Conservation (phyloP, 2,797 vertebrate genomes). For the Intellagama lesueurii region DNA sequence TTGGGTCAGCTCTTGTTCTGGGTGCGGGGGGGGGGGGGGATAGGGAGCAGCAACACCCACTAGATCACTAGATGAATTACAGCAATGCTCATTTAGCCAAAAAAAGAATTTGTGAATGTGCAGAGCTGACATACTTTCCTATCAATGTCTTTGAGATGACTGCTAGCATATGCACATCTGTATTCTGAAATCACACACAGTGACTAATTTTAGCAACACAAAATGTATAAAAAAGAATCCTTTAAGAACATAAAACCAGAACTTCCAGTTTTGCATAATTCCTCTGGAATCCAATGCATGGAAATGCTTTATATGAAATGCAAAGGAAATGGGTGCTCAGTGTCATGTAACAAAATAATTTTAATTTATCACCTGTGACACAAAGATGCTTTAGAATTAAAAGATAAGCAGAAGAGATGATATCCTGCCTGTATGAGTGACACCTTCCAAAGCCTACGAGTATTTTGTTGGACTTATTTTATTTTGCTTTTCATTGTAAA, state of each 20-base stretch:
- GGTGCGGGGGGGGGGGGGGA: neutral
- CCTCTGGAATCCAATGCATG: constrained; percentile 53
- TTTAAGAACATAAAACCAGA: constrained; percentile 54
- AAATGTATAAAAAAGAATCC: neutral
- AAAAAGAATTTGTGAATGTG: neutral
- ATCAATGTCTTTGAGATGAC: neutral
- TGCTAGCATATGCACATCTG: neutral
- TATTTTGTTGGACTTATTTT: constrained; percentile 34
- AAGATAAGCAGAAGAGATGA: constrained; percentile 53
- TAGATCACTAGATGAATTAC: neutral
- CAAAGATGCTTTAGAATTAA: constrained; percentile 69
- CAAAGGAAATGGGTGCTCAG: constrained; percentile 62
- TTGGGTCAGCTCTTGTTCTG: no score
- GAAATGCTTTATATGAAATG: constrained; percentile 66
- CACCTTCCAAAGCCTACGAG: constrained; percentile 52
- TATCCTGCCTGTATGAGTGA: constrained; percentile 49
- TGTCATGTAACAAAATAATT: constrained; percentile 66
- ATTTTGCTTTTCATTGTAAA: constrained; percentile 25
- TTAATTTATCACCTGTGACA: constrained; percentile 72
- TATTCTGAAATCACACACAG: constrained; percentile 39
- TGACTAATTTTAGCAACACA: constrained; percentile 36
- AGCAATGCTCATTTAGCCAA: neutral
- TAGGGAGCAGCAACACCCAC: neutral
- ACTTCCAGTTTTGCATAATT: constrained; percentile 57
- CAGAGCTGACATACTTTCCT: constrained; percentile 35